Evolutionary conservation across 2,888 invertebrate species (phyloP).

Genomic region (Melieria omissa): DNA sequence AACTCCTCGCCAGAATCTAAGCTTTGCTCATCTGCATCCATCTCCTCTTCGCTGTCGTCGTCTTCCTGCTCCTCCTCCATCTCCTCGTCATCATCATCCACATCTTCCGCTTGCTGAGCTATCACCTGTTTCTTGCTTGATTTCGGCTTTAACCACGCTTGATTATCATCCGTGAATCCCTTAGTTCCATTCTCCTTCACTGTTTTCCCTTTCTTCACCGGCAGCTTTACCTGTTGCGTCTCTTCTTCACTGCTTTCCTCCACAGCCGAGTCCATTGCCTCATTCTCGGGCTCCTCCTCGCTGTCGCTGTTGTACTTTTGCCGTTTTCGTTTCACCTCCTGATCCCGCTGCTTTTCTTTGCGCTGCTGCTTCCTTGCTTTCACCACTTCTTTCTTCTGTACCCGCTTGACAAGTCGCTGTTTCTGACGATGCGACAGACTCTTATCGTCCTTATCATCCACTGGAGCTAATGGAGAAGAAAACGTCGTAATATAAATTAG

Average conservation of each 20-base stretch:
- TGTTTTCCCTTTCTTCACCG: constrained; percentile 34
- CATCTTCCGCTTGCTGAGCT: constrained; percentile 50
- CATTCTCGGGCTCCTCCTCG: constrained; percentile 56
- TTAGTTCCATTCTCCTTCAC: constrained; percentile 46
- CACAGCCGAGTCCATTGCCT: constrained; percentile 39
- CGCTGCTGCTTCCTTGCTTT: constrained; percentile 55
- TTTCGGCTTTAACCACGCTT: constrained; percentile 77
- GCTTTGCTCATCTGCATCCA: neutral
- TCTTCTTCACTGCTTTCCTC: constrained; percentile 40
- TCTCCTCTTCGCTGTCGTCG: neutral
- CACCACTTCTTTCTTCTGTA: constrained; percentile 68
- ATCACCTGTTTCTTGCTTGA: constrained; percentile 52
- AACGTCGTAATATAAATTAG: constrained; percentile 6
- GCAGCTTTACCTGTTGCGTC: constrained; percentile 40
- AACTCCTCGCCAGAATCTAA: constrained; percentile 42
- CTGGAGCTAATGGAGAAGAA: constrained; percentile 57
- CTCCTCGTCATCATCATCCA: constrained; percentile 58
- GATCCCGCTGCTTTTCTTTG: constrained; percentile 41
- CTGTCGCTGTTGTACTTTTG: constrained; percentile 58
- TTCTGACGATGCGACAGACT: constrained; percentile 78
- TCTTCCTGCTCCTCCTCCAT: constrained; percentile 48
- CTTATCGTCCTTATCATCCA: constrained; percentile 69
- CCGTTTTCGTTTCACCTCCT: constrained; percentile 56
- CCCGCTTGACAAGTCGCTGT: constrained; percentile 74
- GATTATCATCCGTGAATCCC: constrained; percentile 79